A percentile compares a stretch with the other conserved stretches of the same genome.
phyloP scores from a whole-genome alignment of 2,888 invertebrate genomes.

The Pycnomerus fuliginosus region DNA sequence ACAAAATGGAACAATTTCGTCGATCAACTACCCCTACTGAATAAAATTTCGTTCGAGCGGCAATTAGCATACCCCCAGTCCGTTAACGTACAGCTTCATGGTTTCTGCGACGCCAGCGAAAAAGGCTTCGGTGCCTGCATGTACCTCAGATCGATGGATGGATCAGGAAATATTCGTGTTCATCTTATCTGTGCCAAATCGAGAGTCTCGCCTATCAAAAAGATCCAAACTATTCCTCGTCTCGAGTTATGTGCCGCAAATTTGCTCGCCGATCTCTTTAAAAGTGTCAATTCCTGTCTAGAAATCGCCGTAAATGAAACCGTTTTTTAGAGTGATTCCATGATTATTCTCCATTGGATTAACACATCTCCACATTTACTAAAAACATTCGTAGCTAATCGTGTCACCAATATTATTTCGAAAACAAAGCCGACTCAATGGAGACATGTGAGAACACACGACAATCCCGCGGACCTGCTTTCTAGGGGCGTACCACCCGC shows the following conservation, averaged over 20 bases:
- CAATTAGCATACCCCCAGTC: background rate
- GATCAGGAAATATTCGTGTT: background rate
- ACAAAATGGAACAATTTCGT: constrained; percentile 16
- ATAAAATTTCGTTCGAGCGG: constrained; percentile 20
- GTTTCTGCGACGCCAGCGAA: constrained; percentile 2
- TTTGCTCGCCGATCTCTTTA: constrained; percentile 7
- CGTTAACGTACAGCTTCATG: background rate
- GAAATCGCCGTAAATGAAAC: constrained; percentile 2
- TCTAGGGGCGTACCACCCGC: constrained; percentile 2
- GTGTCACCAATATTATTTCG: constrained; percentile 7
- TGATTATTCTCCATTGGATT: constrained; percentile 10
- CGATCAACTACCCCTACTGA: constrained; percentile 18
- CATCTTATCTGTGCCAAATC: constrained; percentile 24
- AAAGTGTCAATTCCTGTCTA: constrained; percentile 3
- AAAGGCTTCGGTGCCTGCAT: constrained; percentile 24
- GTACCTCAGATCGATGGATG: constrained; percentile 10
- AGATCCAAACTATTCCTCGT: constrained; percentile 23
- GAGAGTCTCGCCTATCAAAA: constrained; percentile 26
- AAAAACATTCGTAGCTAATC: constrained; percentile 20
- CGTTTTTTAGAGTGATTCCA: constrained; percentile 6
- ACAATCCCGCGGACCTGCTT: constrained; percentile 22
- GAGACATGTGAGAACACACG: too few species aligned
- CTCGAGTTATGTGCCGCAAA: constrained; percentile 22
- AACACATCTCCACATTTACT: constrained; percentile 1
- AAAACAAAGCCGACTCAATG: constrained; percentile 14